Conservation (phyloP, 2,888 invertebrate genomes). For the Amblyjoppa proteus region DNA sequence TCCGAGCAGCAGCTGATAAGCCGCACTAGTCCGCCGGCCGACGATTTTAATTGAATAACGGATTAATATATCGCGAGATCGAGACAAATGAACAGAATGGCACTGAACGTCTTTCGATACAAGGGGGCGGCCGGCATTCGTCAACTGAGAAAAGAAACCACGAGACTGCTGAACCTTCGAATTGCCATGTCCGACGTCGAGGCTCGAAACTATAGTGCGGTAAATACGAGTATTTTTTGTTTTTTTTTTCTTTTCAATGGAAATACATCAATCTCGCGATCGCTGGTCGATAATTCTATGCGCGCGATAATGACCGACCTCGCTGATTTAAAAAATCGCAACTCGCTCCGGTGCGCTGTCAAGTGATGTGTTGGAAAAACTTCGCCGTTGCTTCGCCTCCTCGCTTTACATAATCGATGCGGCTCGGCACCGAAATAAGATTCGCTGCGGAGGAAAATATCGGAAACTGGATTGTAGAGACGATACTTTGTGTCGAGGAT, state of each 20-base stretch:
- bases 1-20: slow-evolving; percentile 55
- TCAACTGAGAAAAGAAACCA: slow-evolving; percentile 71
- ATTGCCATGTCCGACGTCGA: slow-evolving; percentile 68
- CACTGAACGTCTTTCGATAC: slow-evolving; percentile 73
- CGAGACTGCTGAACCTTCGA: slow-evolving; percentile 68
- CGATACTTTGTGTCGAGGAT: background rate
- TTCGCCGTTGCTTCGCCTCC: slow-evolving; percentile 14
- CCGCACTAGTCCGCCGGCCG: slow-evolving; percentile 56
- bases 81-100: slow-evolving; percentile 70
- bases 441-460: slow-evolving; percentile 39
- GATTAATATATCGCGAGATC: slow-evolving; percentile 5
- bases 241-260: slow-evolving; percentile 18
- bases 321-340: background rate
- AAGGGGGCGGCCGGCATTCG: slow-evolving; percentile 64
- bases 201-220: slow-evolving; percentile 71
- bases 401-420: slow-evolving; percentile 72
- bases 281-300: background rate
- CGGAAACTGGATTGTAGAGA: background rate
- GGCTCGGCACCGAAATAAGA: slow-evolving; percentile 67
- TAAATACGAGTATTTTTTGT: slow-evolving; percentile 63
- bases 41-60: slow-evolving; percentile 37
- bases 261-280: slow-evolving; percentile 24
- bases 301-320: background rate
- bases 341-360: slow-evolving; percentile 19
- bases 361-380: slow-evolving; percentile 38